These are phyloP conservation scores for Lacerta agilis DNA, from an alignment of 2,797 vertebrate species.

Conservation along the genomic window DNA sequence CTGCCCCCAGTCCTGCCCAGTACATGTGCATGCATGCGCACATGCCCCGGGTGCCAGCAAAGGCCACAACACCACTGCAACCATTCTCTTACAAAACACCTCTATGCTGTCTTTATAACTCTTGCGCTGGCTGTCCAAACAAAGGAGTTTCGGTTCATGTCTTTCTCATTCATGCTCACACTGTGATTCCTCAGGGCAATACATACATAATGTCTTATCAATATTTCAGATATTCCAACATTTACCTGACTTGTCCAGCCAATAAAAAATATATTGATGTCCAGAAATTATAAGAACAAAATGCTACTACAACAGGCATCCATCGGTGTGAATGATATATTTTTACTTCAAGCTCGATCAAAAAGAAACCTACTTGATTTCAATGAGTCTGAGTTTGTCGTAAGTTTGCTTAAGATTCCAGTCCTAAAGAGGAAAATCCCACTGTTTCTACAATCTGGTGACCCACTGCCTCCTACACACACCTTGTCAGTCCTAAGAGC, in stretches of 20 bases:
- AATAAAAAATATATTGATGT: neutral
- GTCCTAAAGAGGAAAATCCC: slow-evolving; percentile 31
- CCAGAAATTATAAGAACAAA: neutral
- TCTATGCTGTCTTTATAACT: slow-evolving; percentile 4
- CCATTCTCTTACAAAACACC: neutral
- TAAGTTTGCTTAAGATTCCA: neutral
- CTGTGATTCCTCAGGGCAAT: slow-evolving; percentile 6
- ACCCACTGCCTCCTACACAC: neutral
- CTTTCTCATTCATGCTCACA: neutral
- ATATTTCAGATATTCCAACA: neutral
- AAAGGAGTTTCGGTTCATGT: slow-evolving; percentile 9
- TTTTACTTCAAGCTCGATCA: slow-evolving; percentile 9
- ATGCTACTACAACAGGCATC: neutral
- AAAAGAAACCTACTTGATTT: neutral
- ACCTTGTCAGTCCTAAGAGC: neutral
- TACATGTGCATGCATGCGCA: too few species aligned
- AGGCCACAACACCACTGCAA: too few species aligned
- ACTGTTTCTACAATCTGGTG: slow-evolving; percentile 21
- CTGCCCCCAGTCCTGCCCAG: too few species aligned
- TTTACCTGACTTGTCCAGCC: slow-evolving; percentile 11
- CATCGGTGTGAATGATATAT: slow-evolving; percentile 9
- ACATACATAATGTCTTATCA: neutral
- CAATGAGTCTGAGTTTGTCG: neutral
- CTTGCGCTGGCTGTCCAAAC: slow-evolving; percentile 8
- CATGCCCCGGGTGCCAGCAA: too few species aligned